Percentiles rank a stretch among this genome's conserved stretches.
Evolutionary conservation across 1,140 invertebrate species (phyloP).

Genomic region (Theocolax elegans): DNA sequence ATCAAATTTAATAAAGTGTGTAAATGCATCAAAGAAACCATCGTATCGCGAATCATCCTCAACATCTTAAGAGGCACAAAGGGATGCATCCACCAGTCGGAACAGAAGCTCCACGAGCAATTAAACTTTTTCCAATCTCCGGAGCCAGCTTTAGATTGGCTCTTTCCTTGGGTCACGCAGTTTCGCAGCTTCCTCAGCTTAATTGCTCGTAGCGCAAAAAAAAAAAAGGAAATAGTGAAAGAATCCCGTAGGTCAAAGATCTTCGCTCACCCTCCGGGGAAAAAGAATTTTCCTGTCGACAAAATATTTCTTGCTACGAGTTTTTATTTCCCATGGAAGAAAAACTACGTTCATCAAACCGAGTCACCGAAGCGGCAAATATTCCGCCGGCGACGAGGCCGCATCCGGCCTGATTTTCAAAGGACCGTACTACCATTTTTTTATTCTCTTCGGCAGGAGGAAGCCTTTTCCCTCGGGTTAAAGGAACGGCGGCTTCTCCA

Average conservation of each 20-base stretch:
- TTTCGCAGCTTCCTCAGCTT: background rate
- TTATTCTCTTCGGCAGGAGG: background rate
- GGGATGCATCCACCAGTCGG: too few species aligned
- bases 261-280: background rate
- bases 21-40: too few species aligned
- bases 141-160: background rate
- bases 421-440: conserved; percentile 34
- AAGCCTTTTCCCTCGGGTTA: background rate
- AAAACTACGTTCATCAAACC: conserved; percentile 54
- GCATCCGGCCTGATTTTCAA: conserved; percentile 55
- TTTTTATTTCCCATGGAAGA: conserved; percentile 52
- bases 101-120: background rate
- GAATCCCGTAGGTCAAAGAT: background rate
- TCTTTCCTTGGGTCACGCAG: background rate
- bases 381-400: conserved; percentile 49
- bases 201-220: conserved; percentile 20
- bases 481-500: too few species aligned
- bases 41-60: too few species aligned
- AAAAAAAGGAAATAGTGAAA: background rate
- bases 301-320: conserved; percentile 25
- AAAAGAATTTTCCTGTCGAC: too few species aligned
- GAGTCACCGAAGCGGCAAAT: conserved; percentile 56
- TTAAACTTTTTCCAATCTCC: conserved; percentile 30
- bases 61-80: too few species aligned
- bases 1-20: too few species aligned